Base-by-base conservation (phyloP, 2,888 invertebrate genomes). In the Drosophila formosana region DNA sequence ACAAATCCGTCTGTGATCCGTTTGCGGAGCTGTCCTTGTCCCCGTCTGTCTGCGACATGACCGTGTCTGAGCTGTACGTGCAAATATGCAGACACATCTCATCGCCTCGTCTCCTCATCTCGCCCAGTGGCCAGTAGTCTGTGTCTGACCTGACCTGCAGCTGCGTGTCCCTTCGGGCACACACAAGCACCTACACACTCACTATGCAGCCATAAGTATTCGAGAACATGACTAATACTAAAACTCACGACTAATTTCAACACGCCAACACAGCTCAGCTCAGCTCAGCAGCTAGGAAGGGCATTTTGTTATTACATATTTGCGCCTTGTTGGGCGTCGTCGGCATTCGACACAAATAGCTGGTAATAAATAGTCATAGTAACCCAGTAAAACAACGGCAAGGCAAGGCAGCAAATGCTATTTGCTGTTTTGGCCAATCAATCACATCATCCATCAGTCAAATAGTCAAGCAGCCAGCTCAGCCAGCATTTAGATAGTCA, bases 331-430 rank as follows among this genome's bases (percentile, higher is more conserved):
- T 70, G 61, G 65, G 62, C 65, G 65, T 68, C 55, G 57, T 62
- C 47, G 53, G 56, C 46, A 43, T 52, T 65, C 78, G 80, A 67
- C 82, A 85, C 72, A 78, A 88, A 88, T 82, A 65, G 72, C 75
- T 63, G 71, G 71, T 68, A 75, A 71, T 79, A 88, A 89, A 89
- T 84, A 86, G 89, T 70, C 89, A 82, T 80, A 89, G 87, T 80
- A 84, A 86, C 84, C 68, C 55, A 66, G 62, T 65, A 34, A 72
- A 71, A 58, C 46, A 52, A 52, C 6, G 37, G 37, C 56, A 39
- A 47, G 39, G n/a, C 37, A 37, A 37, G 18, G 18, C 41, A 37
- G 37, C 76, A 79, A 78, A 79, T 65, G 65, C 72, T 82, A 60
- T 73, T 58, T 49, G 73, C 52, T 67, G 53, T 73, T 63, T 64